phyloP scores from a whole-genome alignment of 1,140 invertebrate genomes.

The Hypsibius dujardini region DNA sequence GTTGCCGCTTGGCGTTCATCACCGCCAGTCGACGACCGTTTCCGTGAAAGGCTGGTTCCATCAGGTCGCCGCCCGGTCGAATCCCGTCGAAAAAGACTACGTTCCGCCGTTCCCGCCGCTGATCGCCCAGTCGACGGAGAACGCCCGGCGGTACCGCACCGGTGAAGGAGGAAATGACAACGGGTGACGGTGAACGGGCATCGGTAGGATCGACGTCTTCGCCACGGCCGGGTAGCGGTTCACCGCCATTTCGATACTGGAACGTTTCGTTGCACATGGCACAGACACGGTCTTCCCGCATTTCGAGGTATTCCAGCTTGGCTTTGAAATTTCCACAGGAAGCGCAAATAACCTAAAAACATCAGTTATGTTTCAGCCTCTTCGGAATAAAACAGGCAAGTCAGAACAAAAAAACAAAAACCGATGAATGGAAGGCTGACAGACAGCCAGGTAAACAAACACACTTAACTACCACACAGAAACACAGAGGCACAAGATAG shows the following conservation, averaged over 20 bases:
- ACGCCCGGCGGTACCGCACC: conserved; percentile 19
- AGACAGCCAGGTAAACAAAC: too few species aligned
- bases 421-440: too few species aligned
- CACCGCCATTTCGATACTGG: conserved; percentile 26
- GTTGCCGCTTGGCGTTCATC: conserved; percentile 15
- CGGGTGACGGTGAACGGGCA: conserved; percentile 20
- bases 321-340: conserved; percentile 58
- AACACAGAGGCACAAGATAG: too few species aligned
- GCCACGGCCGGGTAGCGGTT: conserved; percentile 23
- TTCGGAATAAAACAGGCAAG: too few species aligned
- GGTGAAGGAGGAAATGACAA: background rate
- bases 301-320: conserved; percentile 51
- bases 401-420: too few species aligned
- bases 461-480: too few species aligned
- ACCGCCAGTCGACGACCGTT: conserved; percentile 21
- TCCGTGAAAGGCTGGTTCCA: conserved; percentile 43
- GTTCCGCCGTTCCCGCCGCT: conserved; percentile 41
- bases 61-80: conserved; percentile 67
- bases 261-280: conserved; percentile 30
- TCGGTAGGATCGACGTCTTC: conserved; percentile 22
- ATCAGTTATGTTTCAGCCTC: conserved; percentile 10
- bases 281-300: conserved; percentile 46
- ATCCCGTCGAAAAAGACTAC: conserved; percentile 85
- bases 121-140: background rate
- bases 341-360: conserved; percentile 52